Conservation (phyloP, 2,888 invertebrate genomes). For the Tricholauxania praeusta region DNA sequence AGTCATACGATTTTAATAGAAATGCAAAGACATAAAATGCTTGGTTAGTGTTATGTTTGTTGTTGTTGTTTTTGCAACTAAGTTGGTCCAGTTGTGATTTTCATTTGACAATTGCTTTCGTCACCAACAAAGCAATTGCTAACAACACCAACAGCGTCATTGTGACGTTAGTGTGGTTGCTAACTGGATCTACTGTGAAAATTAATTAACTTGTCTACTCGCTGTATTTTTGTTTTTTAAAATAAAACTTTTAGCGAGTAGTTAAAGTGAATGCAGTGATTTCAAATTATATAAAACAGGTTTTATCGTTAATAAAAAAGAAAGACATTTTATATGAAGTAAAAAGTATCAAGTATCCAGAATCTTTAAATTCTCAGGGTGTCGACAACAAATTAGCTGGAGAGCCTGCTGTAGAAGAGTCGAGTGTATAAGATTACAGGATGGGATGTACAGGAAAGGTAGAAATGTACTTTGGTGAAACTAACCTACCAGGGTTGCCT, state of each 20-base stretch:
- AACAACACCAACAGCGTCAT: background rate
- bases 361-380: too few relatives aligned
- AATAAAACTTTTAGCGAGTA: slow-evolving; percentile 13
- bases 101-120: slow-evolving; percentile 33
- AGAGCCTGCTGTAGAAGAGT: too few relatives aligned
- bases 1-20: slow-evolving; percentile 57
- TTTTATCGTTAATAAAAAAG: background rate
- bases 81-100: slow-evolving; percentile 18
- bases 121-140: slow-evolving; percentile 7
- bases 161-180: background rate
- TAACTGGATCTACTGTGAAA: slow-evolving; percentile 37
- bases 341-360: slow-evolving; percentile 1
- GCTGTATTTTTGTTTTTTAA: too few relatives aligned
- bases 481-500: too few relatives aligned
- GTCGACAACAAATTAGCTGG: too few relatives aligned
- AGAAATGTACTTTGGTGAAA: too few relatives aligned
- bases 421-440: too few relatives aligned
- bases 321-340: background rate
- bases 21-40: slow-evolving; percentile 36
- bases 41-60: slow-evolving; percentile 7
- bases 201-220: slow-evolving; percentile 47
- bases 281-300: background rate
- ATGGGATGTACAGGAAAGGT: too few relatives aligned
- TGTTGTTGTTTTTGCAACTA: slow-evolving; percentile 9
- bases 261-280: background rate